Conservation (phyloP, 2,888 invertebrate genomes). For the Tortrix viridana region DNA sequence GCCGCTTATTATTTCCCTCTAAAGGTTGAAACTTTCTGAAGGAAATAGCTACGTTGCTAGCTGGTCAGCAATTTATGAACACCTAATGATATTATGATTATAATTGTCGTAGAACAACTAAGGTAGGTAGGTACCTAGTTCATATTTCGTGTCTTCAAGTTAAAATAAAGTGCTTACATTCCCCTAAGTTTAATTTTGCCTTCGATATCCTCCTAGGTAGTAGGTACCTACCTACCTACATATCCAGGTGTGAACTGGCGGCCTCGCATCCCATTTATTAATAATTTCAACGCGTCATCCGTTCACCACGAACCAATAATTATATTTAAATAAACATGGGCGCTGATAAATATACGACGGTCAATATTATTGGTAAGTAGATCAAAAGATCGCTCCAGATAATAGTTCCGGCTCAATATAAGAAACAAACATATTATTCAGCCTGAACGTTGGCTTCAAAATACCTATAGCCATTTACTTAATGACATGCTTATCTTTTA, state of each 20-base stretch:
- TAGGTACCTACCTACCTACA: not conserved
- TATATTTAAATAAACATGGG: constrained; percentile 43
- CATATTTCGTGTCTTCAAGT: not conserved
- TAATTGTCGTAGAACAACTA: not conserved
- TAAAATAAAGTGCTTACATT: not conserved
- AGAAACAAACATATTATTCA: constrained; percentile 22
- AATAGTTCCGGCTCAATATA: constrained; percentile 40
- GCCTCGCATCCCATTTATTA: constrained; percentile 19
- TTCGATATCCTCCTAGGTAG: not conserved
- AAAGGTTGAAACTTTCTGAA: too few relatives aligned
- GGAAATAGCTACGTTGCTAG: too few relatives aligned
- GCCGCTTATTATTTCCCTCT: too few relatives aligned
- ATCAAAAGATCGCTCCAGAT: constrained; percentile 60
- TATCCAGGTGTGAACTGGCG: constrained; percentile 6
- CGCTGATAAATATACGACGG: constrained; percentile 51
- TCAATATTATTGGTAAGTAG: constrained; percentile 68
- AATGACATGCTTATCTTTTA: constrained; percentile 14
- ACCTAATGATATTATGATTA: not conserved
- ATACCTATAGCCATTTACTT: constrained; percentile 15
- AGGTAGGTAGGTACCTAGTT: not conserved
- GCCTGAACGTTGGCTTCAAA: constrained; percentile 4
- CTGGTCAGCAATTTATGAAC: too few relatives aligned
- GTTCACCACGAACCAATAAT: constrained; percentile 23
- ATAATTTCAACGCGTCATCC: constrained; percentile 27
- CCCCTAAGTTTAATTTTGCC: not conserved